Evolutionary conservation across 2,888 invertebrate species (phyloP).

Genomic region (Phymatocera aterrima): DNA sequence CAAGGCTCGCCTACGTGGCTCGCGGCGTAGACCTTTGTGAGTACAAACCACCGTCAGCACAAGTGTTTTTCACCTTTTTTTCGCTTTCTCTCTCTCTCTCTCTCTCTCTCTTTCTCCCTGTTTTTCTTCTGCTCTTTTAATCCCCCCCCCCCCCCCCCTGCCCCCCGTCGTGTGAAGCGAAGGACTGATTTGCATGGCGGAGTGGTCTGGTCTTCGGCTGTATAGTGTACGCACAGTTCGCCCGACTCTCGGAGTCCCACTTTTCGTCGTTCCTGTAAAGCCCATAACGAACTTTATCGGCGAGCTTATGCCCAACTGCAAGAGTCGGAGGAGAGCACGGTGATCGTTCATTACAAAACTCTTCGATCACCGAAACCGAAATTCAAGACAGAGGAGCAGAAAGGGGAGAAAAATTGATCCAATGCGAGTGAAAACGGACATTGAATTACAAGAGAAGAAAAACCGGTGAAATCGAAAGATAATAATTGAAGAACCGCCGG

Average conservation of each 20-base stretch:
- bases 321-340: no score
- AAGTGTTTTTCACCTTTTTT: slow-evolving; percentile 19
- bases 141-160: slow-evolving; percentile 42
- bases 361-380: no score
- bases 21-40: slow-evolving; percentile 70
- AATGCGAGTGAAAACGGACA: no score
- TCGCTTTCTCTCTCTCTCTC: neutral
- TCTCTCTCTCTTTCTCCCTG: neutral
- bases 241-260: neutral
- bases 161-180: slow-evolving; percentile 47
- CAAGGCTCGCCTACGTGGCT: slow-evolving; percentile 56
- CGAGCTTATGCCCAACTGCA: no score
- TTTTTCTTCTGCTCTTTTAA: neutral
- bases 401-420: no score
- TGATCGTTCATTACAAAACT: no score
- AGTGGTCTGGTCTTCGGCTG: slow-evolving; percentile 63
- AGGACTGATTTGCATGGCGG: slow-evolving; percentile 64
- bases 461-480: no score
- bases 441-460: no score
- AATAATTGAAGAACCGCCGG: no score
- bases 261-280: neutral
- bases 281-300: slow-evolving; percentile 30
- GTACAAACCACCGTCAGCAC: slow-evolving; percentile 51
- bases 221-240: slow-evolving; percentile 50
- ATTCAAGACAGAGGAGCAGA: no score